Evolutionary conservation across 2,888 invertebrate genomes (phyloP), one percentile per base, ranked within the genome.

Genomic region (Dastarcus helophoroides): DNA sequence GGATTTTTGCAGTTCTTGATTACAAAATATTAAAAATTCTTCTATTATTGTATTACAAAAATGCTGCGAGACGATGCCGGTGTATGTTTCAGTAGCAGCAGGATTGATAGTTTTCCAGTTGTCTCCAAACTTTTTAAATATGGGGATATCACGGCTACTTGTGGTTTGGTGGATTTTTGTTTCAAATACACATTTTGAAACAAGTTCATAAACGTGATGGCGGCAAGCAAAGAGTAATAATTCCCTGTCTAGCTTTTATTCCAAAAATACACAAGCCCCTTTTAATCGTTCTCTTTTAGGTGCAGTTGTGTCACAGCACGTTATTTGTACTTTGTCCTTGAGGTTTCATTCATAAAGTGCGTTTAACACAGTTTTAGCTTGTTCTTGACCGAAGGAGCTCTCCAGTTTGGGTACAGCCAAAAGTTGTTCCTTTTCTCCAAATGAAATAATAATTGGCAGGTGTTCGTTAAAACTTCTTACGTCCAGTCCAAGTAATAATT

Each of bases 401-500:
- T 47, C 42, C 32, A 50, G 29, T 40, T 38, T 44, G 16, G 48
- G 44, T 33, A 50, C 44, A 33, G 42, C 45, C 35, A 49, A 26
- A 32, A 48, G 41, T 45, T 51, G 40, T 42, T 45, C 39, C 22
- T 39, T 41, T 22, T 38, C 33, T 31, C 24, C 41, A 40, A 32
- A 40, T 35, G 44, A 41, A 32, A 43, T 40, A 26, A 46, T 14
- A 21, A 46, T 37, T 9, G 36, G 38, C 13, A 43, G 35, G 37
- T 50, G 44, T 51, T 53, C 51, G 50, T 39, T 33, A 37, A 36
- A 41, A 17, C 34, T 33, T 22, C 39, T 32, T 10, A 31, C 35
- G 31, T 39, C 42, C 16, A 50, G 28, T 26, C 27, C 48, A 22
- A 46, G 49, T 33, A 51, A 52, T 14, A 51, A 28, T 46, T 53